These are phyloP conservation scores for Colaptes auratus DNA, from an alignment of 2,113 vertebrate genomes.

Conservation along the genomic window DNA sequence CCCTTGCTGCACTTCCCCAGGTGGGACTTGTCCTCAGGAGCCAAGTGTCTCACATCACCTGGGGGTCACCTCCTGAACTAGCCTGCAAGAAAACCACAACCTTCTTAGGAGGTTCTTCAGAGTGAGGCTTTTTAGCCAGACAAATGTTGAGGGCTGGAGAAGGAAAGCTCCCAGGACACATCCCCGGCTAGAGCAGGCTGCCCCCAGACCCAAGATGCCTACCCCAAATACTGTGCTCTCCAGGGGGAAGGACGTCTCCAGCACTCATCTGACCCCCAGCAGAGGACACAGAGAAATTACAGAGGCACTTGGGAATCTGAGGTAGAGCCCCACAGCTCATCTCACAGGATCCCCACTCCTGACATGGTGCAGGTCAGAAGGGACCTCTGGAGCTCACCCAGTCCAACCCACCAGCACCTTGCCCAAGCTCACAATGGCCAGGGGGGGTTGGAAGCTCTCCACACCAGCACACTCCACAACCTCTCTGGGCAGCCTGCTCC, in stretches of 20 bases:
- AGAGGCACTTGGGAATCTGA: neutral
- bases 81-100: accelerated
- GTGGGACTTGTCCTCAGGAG: neutral
- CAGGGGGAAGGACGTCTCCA: neutral
- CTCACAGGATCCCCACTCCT: neutral
- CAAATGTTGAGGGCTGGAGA: neutral
- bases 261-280: neutral
- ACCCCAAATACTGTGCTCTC: accelerated
- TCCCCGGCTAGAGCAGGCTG: neutral
- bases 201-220: accelerated
- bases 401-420: no score
- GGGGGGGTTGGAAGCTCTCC: no score
- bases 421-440: no score
- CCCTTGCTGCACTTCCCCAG: neutral
- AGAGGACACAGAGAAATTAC: neutral
- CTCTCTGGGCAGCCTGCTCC: no score
- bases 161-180: neutral
- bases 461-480: no score
- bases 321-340: neutral
- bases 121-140: neutral
- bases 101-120: neutral
- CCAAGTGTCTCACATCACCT: neutral
- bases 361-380: neutral
- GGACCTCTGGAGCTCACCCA: neutral
- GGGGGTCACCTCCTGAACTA: neutral